Base-by-base conservation (phyloP, 2,797 vertebrate genomes). In the Pteropus rufus region DNA sequence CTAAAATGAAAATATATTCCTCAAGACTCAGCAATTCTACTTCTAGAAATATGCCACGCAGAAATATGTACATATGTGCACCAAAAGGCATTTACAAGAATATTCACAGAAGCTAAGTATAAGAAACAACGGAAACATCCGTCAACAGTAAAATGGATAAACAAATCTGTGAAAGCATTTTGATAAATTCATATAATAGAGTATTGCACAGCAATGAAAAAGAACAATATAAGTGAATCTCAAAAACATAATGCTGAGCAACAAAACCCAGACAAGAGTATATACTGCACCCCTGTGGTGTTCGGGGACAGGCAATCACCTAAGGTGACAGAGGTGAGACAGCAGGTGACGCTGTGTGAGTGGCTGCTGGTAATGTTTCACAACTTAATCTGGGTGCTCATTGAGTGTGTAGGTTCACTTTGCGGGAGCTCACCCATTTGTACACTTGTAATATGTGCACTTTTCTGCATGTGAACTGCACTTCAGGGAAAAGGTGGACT, bases 321-420 rank as follows among this genome's bases (percentile, higher is more conserved):
- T 26, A 1, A 10, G 10, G 56, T 8, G 10, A 76, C 0, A 0
- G 16, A 83, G 54, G 29, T 0, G 1, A 77, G 24, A 23, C 0
- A 39, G 19, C 2, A 18, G n/a, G 0, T 36, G 26, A 72, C 39
- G 5, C 4, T 15, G 5, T 4, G 7, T 6, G 11, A 11, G 19
- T 3, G 26, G 60, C 52, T 58, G 21, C 10, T 56, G 41, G 5
- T 39, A 21, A 15, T 29, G 14, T 69, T 52, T 77, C 2, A 16
- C 26, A 41, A 80, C 24, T 58, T 49, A 19, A n/a, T 12, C n/a
- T 31, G 24, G 36, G 26, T 14, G 44, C 23, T 41, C 11, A 1
- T 0, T 21, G 15, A 2, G 0, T 10, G 2, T 2, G 8, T 23
- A 6, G 1, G 6, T 31, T 77, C 54, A 44, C 11, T 81, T 84